Conservation (phyloP, 2,888 invertebrate genomes). For the Anodontia alba region DNA sequence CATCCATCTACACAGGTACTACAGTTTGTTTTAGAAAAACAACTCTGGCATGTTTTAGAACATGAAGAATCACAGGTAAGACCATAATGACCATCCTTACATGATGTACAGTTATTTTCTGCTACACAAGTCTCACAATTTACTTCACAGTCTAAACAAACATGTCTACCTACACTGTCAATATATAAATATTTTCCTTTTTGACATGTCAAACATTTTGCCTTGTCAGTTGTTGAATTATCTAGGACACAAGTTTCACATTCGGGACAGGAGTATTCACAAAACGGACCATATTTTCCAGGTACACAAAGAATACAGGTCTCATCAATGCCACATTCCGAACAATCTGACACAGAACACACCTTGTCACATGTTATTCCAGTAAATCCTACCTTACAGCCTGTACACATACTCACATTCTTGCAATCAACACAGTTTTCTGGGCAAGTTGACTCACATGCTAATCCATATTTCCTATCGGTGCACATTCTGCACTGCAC, state of each 20-base stretch:
- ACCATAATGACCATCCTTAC: slow-evolving; percentile 23
- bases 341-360: slow-evolving; percentile 34
- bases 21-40: background rate
- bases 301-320: slow-evolving; percentile 35
- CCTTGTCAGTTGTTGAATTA: background rate
- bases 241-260: slow-evolving; percentile 32
- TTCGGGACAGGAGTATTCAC: slow-evolving; percentile 21
- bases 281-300: slow-evolving; percentile 29
- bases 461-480: slow-evolving; percentile 26
- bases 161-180: background rate
- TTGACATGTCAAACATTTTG: slow-evolving; percentile 22
- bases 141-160: slow-evolving; percentile 2
- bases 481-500: slow-evolving; percentile 36
- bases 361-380: slow-evolving; percentile 30
- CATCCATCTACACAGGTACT: background rate
- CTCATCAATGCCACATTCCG: slow-evolving; percentile 26
- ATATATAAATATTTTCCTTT: slow-evolving; percentile 6
- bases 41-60: background rate
- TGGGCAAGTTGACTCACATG: slow-evolving; percentile 43
- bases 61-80: background rate
- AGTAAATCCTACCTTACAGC: slow-evolving; percentile 35
- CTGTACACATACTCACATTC: slow-evolving; percentile 29
- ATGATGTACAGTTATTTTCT: slow-evolving; percentile 15
- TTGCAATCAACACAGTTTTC: slow-evolving; percentile 37
- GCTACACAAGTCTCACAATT: background rate